These are phyloP conservation scores for Propithecus perrieri DNA, from an alignment of 2,797 vertebrate species.

Conservation along the genomic window DNA sequence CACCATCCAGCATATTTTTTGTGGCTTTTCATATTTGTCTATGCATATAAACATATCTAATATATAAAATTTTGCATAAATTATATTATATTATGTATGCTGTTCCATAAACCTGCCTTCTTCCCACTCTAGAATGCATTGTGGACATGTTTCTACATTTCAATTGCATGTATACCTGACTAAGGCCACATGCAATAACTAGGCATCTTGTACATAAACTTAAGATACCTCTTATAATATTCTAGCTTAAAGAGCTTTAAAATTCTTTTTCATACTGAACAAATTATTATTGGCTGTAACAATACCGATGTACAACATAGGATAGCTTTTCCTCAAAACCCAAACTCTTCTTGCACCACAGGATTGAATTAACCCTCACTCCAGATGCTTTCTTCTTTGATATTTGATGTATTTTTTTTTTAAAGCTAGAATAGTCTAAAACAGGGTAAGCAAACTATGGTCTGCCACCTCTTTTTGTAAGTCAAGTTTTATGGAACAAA, in stretches of 20 bases:
- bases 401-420: not conserved
- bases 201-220: not conserved
- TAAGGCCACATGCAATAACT: constrained; percentile 43
- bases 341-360: constrained; percentile 28
- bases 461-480: not conserved
- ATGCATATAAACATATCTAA: constrained; percentile 29
- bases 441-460: not conserved
- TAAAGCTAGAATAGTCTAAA: not conserved
- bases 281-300: constrained; percentile 34
- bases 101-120: constrained; percentile 17
- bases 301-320: constrained; percentile 21
- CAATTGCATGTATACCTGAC: not conserved
- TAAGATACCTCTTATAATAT: constrained; percentile 3
- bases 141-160: constrained; percentile 4
- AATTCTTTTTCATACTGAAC: constrained; percentile 41
- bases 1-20: constrained; percentile 16
- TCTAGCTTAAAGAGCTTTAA: constrained; percentile 35
- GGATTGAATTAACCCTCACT: constrained; percentile 6
- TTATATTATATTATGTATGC: not conserved
- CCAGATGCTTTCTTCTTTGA: constrained; percentile 39
- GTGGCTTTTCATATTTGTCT: constrained; percentile 40
- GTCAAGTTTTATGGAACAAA: constrained; percentile 21
- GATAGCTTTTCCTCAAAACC: constrained; percentile 28
- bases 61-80: constrained; percentile 33
- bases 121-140: constrained; percentile 35